phyloP scores from a whole-genome alignment of 2,797 vertebrate species.

The Gallinago stenura region DNA sequence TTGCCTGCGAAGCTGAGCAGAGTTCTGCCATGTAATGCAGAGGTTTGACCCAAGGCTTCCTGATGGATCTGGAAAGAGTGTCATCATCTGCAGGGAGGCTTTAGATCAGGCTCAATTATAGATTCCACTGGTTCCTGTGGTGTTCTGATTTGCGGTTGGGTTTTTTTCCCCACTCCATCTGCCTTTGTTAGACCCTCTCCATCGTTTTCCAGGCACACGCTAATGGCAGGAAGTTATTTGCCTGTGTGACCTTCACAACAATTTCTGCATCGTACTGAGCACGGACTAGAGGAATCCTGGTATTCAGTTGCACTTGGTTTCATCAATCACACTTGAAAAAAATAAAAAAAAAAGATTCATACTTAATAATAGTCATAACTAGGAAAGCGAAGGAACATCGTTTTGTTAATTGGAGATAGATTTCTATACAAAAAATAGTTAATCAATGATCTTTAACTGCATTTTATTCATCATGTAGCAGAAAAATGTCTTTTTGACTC shows the following conservation, averaged over 20 bases:
- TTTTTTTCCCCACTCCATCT: accelerated
- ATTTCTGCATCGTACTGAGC: neutral
- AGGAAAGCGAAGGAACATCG: neutral
- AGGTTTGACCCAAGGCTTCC: neutral
- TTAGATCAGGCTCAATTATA: neutral
- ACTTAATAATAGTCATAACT: neutral
- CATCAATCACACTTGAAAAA: neutral
- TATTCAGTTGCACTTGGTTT: neutral
- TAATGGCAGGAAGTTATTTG: neutral
- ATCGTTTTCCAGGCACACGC: neutral
- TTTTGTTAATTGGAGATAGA: neutral
- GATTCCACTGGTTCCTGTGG: neutral
- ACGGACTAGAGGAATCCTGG: neutral
- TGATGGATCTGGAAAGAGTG: neutral
- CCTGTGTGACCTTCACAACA: neutral
- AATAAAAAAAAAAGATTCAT: neutral
- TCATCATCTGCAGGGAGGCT: neutral
- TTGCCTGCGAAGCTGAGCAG: neutral
- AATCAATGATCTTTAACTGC: neutral
- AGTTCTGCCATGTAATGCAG: neutral
- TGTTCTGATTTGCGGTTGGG: neutral
- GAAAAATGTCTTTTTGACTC: neutral
- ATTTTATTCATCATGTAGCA: neutral
- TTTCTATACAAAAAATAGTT: neutral
- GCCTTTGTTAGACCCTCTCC: neutral